A percentile compares a stretch with the other conserved stretches of the same genome.
These are phyloP conservation scores for Drosophila koepferae DNA, from an alignment of 2,888 invertebrate species.

Conservation along the genomic window DNA sequence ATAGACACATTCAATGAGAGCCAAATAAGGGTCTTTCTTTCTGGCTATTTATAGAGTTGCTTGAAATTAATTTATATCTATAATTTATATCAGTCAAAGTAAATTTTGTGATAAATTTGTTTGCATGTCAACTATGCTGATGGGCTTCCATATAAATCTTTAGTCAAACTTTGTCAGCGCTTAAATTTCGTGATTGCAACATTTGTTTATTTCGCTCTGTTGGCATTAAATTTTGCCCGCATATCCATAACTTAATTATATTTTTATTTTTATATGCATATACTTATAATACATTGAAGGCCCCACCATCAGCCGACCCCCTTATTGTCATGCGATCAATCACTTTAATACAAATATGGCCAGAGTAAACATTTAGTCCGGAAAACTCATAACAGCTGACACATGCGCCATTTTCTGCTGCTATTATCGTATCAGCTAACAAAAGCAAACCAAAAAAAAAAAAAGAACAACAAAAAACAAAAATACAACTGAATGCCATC, in stretches of 20 bases:
- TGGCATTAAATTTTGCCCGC: neutral
- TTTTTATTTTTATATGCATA: constrained; percentile 11
- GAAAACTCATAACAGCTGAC: constrained; percentile 30
- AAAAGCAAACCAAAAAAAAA: constrained; percentile 22
- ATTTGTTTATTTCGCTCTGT: neutral
- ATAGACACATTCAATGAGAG: constrained; percentile 1
- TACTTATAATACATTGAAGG: constrained; percentile 8
- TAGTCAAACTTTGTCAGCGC: neutral
- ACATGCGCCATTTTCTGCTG: constrained; percentile 37
- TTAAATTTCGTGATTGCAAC: constrained; percentile 4
- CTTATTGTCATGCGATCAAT: constrained; percentile 28
- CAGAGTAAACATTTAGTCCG: constrained; percentile 14
- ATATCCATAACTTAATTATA: constrained; percentile 10
- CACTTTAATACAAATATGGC: constrained; percentile 33
- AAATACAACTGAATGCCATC: constrained; percentile 27
- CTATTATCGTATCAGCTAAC: constrained; percentile 39
- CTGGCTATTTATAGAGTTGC: neutral
- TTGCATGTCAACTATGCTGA: neutral
- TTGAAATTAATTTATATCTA: neutral
- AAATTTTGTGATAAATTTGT: neutral
- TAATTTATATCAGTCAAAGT: neutral
- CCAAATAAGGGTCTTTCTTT: neutral
- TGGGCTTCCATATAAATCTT: neutral
- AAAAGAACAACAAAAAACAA: constrained; percentile 2
- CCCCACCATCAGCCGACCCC: neutral